Evolutionary conservation across 2,113 vertebrate genomes (phyloP).

Genomic region (Tetrax tetrax): DNA sequence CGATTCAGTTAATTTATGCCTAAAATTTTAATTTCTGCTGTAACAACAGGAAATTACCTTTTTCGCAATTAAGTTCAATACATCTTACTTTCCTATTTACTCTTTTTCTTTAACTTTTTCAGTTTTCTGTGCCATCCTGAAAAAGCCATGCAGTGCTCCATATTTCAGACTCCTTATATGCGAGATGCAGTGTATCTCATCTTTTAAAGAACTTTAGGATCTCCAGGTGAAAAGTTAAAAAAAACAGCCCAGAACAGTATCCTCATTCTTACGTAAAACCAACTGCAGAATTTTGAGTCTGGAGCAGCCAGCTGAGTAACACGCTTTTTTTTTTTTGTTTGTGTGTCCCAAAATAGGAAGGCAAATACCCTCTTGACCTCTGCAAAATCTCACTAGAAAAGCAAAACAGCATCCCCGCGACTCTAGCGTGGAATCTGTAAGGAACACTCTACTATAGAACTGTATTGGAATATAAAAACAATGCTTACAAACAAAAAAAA

Average conservation of each 20-base stretch:
- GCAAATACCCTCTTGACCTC: neutral
- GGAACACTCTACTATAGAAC: neutral
- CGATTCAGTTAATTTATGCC: neutral
- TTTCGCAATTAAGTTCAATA: neutral
- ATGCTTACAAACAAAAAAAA: too few relatives aligned
- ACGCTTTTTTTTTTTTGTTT: neutral
- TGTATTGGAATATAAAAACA: neutral
- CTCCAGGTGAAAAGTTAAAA: neutral
- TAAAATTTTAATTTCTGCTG: neutral
- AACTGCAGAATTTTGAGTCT: neutral
- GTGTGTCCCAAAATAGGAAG: neutral
- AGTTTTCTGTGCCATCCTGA: neutral
- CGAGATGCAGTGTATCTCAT: rapidly evolving
- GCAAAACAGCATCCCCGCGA: too few relatives aligned
- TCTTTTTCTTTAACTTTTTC: neutral
- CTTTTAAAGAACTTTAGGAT: neutral
- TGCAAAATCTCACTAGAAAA: neutral
- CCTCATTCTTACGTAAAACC: neutral
- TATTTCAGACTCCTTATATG: neutral
- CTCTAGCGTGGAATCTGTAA: neutral
- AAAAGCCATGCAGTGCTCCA: neutral
- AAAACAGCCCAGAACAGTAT: neutral
- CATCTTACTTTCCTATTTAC: rapidly evolving
- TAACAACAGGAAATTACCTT: neutral
- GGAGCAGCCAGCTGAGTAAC: neutral